Evolutionary conservation across 2,888 invertebrate genomes (phyloP), one percentile per base, ranked within the genome.

Genomic region (Phymatocera aterrima): DNA sequence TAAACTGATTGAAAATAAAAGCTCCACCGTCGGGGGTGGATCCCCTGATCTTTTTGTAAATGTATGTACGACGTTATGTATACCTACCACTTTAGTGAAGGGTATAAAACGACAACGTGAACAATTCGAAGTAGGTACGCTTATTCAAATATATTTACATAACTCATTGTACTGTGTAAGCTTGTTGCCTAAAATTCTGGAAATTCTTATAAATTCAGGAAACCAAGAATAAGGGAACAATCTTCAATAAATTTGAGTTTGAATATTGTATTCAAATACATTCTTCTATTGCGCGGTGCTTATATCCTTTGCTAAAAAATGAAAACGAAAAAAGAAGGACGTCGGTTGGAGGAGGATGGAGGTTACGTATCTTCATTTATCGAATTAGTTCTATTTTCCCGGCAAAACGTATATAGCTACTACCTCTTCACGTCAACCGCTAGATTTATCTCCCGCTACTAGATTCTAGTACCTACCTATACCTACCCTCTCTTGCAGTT

Each of bases 1-100:
- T 24, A 43, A 43, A 68, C 40, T 43, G 40, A 68, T 68, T 68
- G 65, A 68, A 68, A 68, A 68, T 68, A 68, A 68, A 24, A 21
- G 40, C 43, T 68, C 18, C 3, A 24, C 6, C 15, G 40, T n/a
- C 12, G 15, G 15, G 24, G 21, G 43, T 6, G 21, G 43, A 8
- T 43, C 40, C 28, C 37, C 18, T 15, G 34, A n/a, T 34, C 31
- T n/a, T n/a, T 31, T 1, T 5, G 10, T 64, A n/a, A n/a, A n/a
- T n/a, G n/a, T n/a, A n/a, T n/a, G n/a, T n/a, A n/a, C n/a, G n/a
- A n/a, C n/a, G n/a, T n/a, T n/a, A n/a, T n/a, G n/a, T n/a, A n/a
- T n/a, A n/a, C n/a, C n/a, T n/a, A n/a, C n/a, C n/a, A n/a, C n/a
- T n/a, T n/a, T 37, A 64, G 37, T 34, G 18, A 37, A 18, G 61